These are phyloP conservation scores for Coregonus sp. DNA, from an alignment of 2,797 vertebrate genomes.

Conservation along the genomic window DNA sequence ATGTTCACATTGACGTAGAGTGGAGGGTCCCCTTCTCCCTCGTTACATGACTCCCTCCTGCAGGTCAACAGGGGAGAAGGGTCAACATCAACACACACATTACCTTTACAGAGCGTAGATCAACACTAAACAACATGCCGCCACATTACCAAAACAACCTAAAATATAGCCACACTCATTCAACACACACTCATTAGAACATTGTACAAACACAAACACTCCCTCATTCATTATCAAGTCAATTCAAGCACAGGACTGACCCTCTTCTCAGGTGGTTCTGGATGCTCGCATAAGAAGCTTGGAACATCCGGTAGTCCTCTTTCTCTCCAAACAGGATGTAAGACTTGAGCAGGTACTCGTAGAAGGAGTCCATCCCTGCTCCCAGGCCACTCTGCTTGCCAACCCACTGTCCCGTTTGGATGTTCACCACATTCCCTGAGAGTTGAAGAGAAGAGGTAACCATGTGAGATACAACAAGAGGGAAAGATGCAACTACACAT, in stretches of 20 bases:
- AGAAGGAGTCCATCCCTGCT: conserved; percentile 95
- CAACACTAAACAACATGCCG: not conserved
- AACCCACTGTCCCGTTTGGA: conserved; percentile 97
- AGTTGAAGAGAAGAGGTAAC: not conserved
- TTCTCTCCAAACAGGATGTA: conserved; percentile 97
- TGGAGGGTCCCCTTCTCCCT: conserved; percentile 95
- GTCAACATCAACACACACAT: not conserved
- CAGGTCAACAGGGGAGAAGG: not conserved
- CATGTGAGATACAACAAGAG: not conserved
- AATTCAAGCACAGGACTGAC: conserved; percentile 70
- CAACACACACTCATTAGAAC: not conserved
- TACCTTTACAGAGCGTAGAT: not conserved
- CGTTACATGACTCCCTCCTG: conserved; percentile 94
- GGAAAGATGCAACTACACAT: not conserved
- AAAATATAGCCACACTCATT: too few relatives aligned
- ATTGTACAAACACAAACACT: not conserved
- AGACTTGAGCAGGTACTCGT: conserved; percentile 96
- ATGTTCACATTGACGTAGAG: conserved; percentile 98
- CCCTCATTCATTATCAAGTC: not conserved
- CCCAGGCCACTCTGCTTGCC: conserved; percentile 95
- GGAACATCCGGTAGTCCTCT: conserved; percentile 95
- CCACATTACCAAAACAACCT: not conserved
- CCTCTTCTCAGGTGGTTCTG: conserved; percentile 93
- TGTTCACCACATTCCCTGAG: conserved; percentile 94
- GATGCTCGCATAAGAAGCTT: conserved; percentile 89